Percentiles rank a stretch among this genome's conserved stretches.
phyloP scores from a whole-genome alignment of 2,797 vertebrate species.

The Sebastes nivosus region DNA sequence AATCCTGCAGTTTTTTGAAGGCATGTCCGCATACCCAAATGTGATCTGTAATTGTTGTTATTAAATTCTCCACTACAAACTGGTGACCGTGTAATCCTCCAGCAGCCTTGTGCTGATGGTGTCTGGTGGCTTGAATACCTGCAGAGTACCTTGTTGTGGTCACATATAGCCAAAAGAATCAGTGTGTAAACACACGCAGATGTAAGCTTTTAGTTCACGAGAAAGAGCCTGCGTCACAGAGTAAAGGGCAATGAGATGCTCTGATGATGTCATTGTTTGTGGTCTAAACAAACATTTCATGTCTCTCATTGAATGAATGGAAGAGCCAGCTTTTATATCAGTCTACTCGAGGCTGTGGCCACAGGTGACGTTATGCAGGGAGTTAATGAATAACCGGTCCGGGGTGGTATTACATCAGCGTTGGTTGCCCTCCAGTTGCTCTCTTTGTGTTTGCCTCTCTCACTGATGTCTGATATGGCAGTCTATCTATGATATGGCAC shows the following conservation, averaged over 20 bases:
- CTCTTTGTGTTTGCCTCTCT: constrained; percentile 65
- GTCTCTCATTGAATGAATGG: constrained; percentile 51
- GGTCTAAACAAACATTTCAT: constrained; percentile 51
- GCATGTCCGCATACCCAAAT: neutral
- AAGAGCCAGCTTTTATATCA: constrained; percentile 30
- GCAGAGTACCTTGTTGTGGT: constrained; percentile 11
- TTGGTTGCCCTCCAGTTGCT: constrained; percentile 64
- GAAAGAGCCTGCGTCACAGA: constrained; percentile 16
- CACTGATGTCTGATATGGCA: constrained; percentile 51
- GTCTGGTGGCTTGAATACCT: neutral
- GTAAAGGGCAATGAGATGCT: constrained; percentile 24
- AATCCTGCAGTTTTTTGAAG: neutral
- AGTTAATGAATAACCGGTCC: constrained; percentile 75
- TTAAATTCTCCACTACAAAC: neutral
- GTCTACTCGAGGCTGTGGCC: constrained; percentile 41
- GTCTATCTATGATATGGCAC: constrained; percentile 42
- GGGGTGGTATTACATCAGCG: constrained; percentile 72
- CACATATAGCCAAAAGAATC: neutral
- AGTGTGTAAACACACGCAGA: constrained; percentile 21
- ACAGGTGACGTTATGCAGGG: constrained; percentile 69
- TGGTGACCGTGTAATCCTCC: neutral
- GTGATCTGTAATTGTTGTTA: neutral
- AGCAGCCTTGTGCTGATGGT: neutral
- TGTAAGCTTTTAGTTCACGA: constrained; percentile 21
- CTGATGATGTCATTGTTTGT: constrained; percentile 68